Evolutionary conservation across 2,797 vertebrate species (phyloP).

Genomic region (Melanogrammus aeglefinus): DNA sequence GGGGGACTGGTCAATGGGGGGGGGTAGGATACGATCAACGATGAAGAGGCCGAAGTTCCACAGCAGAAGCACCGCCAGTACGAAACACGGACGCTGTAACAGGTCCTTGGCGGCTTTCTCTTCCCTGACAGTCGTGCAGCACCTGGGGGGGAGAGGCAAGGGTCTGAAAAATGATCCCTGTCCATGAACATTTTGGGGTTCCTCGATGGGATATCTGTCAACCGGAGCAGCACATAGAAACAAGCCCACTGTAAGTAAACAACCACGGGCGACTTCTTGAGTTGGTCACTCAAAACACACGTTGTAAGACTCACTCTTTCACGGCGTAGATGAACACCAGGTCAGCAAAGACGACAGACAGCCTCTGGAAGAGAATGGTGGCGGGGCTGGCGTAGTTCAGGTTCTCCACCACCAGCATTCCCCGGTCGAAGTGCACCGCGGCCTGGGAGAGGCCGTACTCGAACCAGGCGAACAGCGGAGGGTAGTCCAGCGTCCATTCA

Average conservation of each 20-base stretch:
- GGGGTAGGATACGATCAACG: constrained; percentile 93
- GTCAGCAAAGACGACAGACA: constrained; percentile 87
- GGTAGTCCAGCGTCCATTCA: constrained; percentile 95
- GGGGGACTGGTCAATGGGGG: neutral
- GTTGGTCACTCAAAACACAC: too few species aligned
- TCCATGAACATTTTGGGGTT: neutral
- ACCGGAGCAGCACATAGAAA: neutral
- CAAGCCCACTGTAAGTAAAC: neutral
- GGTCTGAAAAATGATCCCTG: neutral
- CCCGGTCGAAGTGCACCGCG: constrained; percentile 80
- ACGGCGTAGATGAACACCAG: constrained; percentile 81
- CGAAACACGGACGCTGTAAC: constrained; percentile 77
- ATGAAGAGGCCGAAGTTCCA: constrained; percentile 94
- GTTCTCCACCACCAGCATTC: constrained; percentile 87
- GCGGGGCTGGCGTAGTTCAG: constrained; percentile 78
- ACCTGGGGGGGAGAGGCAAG: constrained; percentile 66
- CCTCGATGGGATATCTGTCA: neutral
- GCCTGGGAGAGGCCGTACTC: constrained; percentile 81
- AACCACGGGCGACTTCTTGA: too few species aligned
- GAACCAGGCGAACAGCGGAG: constrained; percentile 96
- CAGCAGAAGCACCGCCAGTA: constrained; percentile 84
- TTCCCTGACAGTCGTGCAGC: constrained; percentile 79
- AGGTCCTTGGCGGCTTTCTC: constrained; percentile 76
- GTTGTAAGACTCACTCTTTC: constrained; percentile 79
- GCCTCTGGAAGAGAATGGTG: constrained; percentile 87